phyloP scores from a whole-genome alignment of 2,113 vertebrate genomes.

The Atractosteus spatula region DNA sequence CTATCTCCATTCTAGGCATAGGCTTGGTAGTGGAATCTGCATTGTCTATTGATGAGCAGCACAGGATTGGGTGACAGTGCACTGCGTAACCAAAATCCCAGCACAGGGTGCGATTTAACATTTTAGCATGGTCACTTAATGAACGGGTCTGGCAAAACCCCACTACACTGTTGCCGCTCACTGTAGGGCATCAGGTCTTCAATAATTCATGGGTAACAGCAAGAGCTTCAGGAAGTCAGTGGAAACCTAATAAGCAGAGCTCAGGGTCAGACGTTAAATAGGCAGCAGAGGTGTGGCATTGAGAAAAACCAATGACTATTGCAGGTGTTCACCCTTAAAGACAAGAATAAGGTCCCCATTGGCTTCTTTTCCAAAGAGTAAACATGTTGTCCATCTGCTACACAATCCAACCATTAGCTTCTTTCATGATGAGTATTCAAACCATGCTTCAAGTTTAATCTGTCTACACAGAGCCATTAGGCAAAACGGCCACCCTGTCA shows the following conservation, averaged over 20 bases:
- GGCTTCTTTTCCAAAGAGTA: too few relatives aligned
- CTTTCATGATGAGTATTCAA: too few relatives aligned
- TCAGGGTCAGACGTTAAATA: background rate
- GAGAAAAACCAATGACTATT: background rate
- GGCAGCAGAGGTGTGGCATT: background rate
- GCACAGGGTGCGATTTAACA: slow-evolving; percentile 18
- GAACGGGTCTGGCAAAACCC: background rate
- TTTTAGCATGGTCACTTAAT: slow-evolving; percentile 8
- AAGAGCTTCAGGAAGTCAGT: background rate
- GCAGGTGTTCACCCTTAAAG: background rate
- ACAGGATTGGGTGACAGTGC: background rate
- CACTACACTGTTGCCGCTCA: background rate
- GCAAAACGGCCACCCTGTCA: too few relatives aligned
- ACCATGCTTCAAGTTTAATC: too few relatives aligned
- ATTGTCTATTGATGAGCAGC: rapidly evolving
- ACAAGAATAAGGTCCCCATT: background rate
- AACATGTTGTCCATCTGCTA: too few relatives aligned
- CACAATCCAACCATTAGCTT: too few relatives aligned
- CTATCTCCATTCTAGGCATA: background rate
- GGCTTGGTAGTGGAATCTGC: background rate
- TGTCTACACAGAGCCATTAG: too few relatives aligned
- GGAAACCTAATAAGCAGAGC: background rate
- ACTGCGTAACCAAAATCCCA: background rate
- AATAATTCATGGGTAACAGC: slow-evolving; percentile 8
- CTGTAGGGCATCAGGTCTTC: background rate